A percentile compares a stretch with the other conserved stretches of the same genome.
Evolutionary conservation across 2,888 invertebrate species (phyloP).

Genomic region (Mactromeris polynyma): DNA sequence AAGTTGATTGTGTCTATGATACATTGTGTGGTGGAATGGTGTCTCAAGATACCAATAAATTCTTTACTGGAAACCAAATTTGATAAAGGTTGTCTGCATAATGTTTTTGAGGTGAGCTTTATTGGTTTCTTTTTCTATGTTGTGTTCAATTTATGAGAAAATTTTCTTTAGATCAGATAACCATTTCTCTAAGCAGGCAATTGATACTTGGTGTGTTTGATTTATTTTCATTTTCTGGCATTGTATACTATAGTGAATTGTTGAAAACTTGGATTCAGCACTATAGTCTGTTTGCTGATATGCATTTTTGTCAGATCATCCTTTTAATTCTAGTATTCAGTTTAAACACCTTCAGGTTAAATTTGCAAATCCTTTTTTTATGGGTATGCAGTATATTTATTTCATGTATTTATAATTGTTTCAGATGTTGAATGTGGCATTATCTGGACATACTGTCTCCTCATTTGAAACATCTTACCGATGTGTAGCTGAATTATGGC

Average conservation of each 20-base stretch:
- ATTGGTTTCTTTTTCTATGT: background rate
- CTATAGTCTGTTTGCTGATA: background rate
- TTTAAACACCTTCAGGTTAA: too few species aligned
- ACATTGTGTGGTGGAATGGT: slow-evolving; percentile 97
- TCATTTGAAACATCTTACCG: slow-evolving; percentile 80
- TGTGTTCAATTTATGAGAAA: background rate
- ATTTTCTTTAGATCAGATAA: background rate
- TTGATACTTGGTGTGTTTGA: background rate
- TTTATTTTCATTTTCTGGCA: background rate
- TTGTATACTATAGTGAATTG: too few species aligned
- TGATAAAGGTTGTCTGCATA: slow-evolving; percentile 83
- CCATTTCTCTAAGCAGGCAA: background rate
- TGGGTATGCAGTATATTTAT: background rate
- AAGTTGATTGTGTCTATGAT: slow-evolving; percentile 93
- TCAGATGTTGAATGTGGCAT: slow-evolving; percentile 87
- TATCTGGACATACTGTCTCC: slow-evolving; percentile 84
- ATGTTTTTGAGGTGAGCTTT: slow-evolving; percentile 84
- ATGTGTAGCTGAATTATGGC: slow-evolving; percentile 79
- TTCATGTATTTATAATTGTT: background rate
- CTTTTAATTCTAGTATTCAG: too few species aligned
- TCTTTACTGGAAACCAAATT: slow-evolving; percentile 89
- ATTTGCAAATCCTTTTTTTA: background rate
- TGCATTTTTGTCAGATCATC: background rate
- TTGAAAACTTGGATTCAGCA: background rate
- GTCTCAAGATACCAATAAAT: slow-evolving; percentile 91